Evolutionary conservation across 1,140 invertebrate genomes (phyloP), one percentile per base, ranked within the genome.

Genomic region (Penaeus vannamei): DNA sequence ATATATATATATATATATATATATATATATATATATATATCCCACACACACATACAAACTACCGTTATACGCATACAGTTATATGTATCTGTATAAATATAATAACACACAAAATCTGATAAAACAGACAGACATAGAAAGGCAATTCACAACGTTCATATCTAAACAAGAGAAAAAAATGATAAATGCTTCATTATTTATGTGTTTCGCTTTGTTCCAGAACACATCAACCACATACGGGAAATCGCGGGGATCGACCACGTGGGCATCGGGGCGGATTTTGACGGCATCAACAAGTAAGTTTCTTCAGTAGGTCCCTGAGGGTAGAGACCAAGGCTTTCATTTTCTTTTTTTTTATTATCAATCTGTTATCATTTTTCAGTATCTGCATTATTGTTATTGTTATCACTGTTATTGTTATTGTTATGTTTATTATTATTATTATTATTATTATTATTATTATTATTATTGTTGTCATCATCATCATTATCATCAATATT

Each of bases 191-290:
- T 32, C 26, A 69, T 14, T 12, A 72, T 80, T 23, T 2, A n/a
- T 42, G 0, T 66, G 7, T 36, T 17, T 66, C 36, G 1, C 36
- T 26, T 12, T 36, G n/a, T 95, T 94, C 92, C 94, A 98, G 97
- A 97, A 88, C 97, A 98, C 93, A 97, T 98, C 81, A 97, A 98
- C 92, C 96, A 98, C 93, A 97, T 98, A 91, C 94, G 95, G 85
- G 93, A 93, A 76, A 95, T 97, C 22, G 91, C 91, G 4, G 91
- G 91, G 2, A 85, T 91, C 22, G 90, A 92, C 69, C 85, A 91
- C 92, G 96, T 97, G 59, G 97, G 97, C 0, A 95, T 98, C 53
- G 97, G 81, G 0, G 81, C 81, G 10, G 81, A 84, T 32, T 84
- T 84, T 32, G 81, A 84, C 61, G 81, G 81, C 97, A 1, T 84